phyloP scores from a whole-genome alignment of 2,888 invertebrate species.

The Teinopalpus imperialis region DNA sequence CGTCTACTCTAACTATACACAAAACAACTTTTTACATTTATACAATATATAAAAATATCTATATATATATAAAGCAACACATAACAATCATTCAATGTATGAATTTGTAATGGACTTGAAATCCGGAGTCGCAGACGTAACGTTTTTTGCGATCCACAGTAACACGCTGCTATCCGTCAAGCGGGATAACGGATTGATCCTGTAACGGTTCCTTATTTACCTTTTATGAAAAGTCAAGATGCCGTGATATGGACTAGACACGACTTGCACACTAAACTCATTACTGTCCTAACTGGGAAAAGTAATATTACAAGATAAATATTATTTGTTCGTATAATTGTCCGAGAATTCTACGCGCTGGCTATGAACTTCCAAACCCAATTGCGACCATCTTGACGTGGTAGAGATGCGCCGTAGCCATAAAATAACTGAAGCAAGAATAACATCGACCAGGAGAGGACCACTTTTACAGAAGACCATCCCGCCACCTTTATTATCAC shows the following conservation, averaged over 20 bases:
- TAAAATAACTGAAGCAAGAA: no score
- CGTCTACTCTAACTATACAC: no score
- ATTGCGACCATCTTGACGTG: no score
- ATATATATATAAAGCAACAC: conserved; percentile 1
- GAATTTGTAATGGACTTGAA: conserved; percentile 10
- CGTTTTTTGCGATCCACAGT: conserved; percentile 17
- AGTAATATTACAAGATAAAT: background rate
- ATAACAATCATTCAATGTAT: conserved; percentile 1
- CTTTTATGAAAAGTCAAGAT: conserved; percentile 7
- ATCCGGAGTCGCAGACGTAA: conserved; percentile 2
- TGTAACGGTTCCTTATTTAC: conserved; percentile 24
- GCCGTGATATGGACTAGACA: conserved; percentile 8
- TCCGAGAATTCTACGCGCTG: background rate
- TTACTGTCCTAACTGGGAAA: background rate
- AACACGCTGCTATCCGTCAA: conserved; percentile 15
- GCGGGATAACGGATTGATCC: conserved; percentile 25
- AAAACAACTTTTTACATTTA: background rate
- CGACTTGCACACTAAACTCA: background rate
- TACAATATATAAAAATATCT: background rate
- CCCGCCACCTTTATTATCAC: no score
- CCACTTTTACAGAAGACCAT: no score
- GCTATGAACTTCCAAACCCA: no score
- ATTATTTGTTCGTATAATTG: background rate
- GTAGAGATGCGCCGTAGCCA: no score
- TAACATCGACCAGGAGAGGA: no score